These are phyloP conservation scores for Mesitornis unicolor DNA, from an alignment of 2,113 vertebrate genomes.

Conservation along the genomic window DNA sequence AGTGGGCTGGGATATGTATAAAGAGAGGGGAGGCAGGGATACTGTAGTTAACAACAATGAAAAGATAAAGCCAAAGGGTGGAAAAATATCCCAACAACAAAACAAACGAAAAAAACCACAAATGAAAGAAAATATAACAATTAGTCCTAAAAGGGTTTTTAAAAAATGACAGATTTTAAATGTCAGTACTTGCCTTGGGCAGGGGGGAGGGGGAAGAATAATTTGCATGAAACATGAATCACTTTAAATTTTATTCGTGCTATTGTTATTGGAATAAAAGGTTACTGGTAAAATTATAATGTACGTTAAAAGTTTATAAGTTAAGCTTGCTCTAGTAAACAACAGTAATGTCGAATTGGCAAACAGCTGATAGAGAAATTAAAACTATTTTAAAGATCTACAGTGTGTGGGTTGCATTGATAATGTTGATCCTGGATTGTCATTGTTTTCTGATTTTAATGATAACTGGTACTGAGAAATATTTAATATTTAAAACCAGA, in stretches of 20 bases:
- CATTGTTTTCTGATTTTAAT: not conserved
- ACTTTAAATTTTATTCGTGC: not conserved
- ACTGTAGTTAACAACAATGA: not conserved
- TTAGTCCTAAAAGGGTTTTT: not conserved
- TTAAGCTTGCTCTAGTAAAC: slow-evolving; percentile 12
- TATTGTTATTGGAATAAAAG: not conserved
- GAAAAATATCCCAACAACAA: not conserved
- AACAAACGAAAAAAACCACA: not conserved
- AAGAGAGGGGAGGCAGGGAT: not conserved
- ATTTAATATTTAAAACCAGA: not conserved
- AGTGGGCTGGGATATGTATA: not conserved
- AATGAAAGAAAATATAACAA: slow-evolving; percentile 52
- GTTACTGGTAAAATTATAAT: not conserved
- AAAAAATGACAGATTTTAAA: not conserved
- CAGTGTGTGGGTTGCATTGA: not conserved
- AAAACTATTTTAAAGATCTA: not conserved
- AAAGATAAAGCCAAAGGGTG: not conserved
- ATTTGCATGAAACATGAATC: not conserved
- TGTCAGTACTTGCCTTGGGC: not conserved
- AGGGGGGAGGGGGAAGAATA: not conserved
- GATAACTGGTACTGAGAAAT: not conserved
- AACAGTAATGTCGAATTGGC: not conserved
- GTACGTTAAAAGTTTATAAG: not conserved
- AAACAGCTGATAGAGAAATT: not conserved
- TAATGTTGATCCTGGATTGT: slow-evolving; percentile 1